Evolutionary conservation across 1,140 invertebrate genomes (phyloP).

Genomic region (Oscheius sp.): DNA sequence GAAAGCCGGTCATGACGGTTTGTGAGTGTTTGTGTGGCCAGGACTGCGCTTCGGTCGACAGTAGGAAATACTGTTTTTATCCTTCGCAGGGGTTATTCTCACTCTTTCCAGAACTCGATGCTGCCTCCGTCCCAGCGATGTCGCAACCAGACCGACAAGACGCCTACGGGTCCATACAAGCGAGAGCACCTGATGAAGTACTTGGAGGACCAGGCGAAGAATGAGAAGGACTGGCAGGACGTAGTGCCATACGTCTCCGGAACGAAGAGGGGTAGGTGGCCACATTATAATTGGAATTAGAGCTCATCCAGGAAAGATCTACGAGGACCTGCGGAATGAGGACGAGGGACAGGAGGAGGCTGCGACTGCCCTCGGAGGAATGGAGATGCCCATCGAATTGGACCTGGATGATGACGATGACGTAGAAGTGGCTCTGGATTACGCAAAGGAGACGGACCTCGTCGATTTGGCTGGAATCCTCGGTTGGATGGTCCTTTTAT

Average conservation of each 20-base stretch:
- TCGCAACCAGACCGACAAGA: slow-evolving; percentile 90
- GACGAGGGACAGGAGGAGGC: slow-evolving; percentile 5
- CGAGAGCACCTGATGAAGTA: slow-evolving; percentile 93
- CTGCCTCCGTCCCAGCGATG: slow-evolving; percentile 91
- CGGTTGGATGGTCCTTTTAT: slow-evolving; percentile 46
- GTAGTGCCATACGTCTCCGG: slow-evolving; percentile 86
- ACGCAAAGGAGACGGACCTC: slow-evolving; percentile 92
- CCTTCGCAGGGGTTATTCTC: neutral
- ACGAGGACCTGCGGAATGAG: neutral
- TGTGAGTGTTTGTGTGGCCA: neutral
- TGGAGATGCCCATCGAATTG: slow-evolving; percentile 60
- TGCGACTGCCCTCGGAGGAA: slow-evolving; percentile 25
- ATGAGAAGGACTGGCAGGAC: slow-evolving; percentile 95
- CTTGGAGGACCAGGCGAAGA: slow-evolving; percentile 92
- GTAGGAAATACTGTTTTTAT: neutral
- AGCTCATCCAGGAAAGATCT: slow-evolving; percentile 15
- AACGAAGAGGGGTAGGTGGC: slow-evolving; percentile 72
- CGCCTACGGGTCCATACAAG: slow-evolving; percentile 88
- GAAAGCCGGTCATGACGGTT: neutral
- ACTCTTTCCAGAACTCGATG: slow-evolving; percentile 80
- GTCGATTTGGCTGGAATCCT: slow-evolving; percentile 90
- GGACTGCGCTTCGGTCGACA: too few relatives aligned
- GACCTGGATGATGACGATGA: slow-evolving; percentile 57
- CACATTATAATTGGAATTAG: neutral
- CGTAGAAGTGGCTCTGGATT: slow-evolving; percentile 65